phyloP scores from a whole-genome alignment of 2,113 vertebrate genomes.

The Etheostoma spectabile region DNA sequence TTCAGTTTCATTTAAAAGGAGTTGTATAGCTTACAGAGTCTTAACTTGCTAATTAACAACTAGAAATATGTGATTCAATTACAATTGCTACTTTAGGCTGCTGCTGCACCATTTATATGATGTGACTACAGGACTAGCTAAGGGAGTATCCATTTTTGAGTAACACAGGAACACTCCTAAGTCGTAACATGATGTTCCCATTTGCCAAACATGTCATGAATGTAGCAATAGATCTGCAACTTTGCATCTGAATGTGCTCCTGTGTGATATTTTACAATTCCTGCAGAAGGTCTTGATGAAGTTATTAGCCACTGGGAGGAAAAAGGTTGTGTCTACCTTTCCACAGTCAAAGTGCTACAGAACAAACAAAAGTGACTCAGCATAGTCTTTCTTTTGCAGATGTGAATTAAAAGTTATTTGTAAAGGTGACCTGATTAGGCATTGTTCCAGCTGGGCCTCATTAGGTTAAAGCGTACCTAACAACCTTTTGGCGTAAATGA shows the following conservation, averaged over 20 bases:
- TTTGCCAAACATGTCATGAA: neutral
- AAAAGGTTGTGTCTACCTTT: neutral
- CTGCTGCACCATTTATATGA: neutral
- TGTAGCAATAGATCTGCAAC: neutral
- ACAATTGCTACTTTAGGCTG: neutral
- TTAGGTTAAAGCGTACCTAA: constrained; percentile 18
- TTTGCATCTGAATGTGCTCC: neutral
- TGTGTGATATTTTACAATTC: neutral
- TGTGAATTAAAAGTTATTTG: constrained; percentile 19
- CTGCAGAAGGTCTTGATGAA: neutral
- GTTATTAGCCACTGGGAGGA: neutral
- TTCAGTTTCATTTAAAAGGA: constrained; percentile 10
- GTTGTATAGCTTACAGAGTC: neutral
- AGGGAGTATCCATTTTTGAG: neutral
- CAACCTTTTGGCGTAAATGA: constrained; percentile 29
- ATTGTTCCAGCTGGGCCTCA: constrained; percentile 13
- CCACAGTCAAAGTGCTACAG: neutral
- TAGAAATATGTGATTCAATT: constrained; percentile 3
- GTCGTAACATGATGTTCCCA: neutral
- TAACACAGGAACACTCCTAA: neutral
- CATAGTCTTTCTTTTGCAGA: constrained; percentile 1
- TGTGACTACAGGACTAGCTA: neutral
- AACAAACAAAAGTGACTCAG: constrained; percentile 43
- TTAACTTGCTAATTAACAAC: constrained; percentile 19
- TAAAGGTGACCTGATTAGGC: constrained; percentile 47